Conservation (phyloP, 2,113 vertebrate genomes). For the Ploceus nigricollis region DNA sequence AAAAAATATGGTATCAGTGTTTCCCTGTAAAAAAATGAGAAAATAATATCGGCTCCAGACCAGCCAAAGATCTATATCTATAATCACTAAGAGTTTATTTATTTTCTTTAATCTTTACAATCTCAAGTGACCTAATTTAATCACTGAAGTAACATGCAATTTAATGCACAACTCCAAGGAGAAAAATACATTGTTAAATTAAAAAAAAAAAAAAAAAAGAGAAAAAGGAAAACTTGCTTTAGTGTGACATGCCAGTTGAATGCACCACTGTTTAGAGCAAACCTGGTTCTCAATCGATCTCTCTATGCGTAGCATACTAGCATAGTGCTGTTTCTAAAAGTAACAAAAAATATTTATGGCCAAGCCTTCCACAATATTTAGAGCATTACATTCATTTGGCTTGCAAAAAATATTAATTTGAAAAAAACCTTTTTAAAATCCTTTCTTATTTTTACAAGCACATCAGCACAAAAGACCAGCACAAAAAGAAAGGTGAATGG, state of each 20-base stretch:
- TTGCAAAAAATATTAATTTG: not conserved
- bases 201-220: not conserved
- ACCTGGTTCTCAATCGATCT: not conserved
- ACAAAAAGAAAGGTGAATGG: not conserved
- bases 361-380: not conserved
- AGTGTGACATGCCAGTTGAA: not conserved
- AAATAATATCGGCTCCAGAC: not conserved
- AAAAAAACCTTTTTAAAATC: not conserved
- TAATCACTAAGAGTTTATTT: not conserved
- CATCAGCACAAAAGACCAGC: not conserved
- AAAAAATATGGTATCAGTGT: slow-evolving; percentile 68
- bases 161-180: not conserved
- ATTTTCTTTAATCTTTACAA: not conserved
- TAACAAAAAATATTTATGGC: not conserved
- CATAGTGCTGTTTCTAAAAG: not conserved
- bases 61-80: not conserved
- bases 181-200: not conserved
- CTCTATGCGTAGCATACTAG: not conserved
- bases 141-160: not conserved
- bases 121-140: not conserved
- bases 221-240: not conserved
- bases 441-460: not conserved
- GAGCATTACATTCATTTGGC: not conserved
- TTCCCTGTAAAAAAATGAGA: slow-evolving; percentile 75
- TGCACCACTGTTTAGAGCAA: not conserved